Evolutionary conservation across 1,140 invertebrate species (phyloP), one percentile per base, ranked within the genome.

Genomic region (Bradynema listronoti): DNA sequence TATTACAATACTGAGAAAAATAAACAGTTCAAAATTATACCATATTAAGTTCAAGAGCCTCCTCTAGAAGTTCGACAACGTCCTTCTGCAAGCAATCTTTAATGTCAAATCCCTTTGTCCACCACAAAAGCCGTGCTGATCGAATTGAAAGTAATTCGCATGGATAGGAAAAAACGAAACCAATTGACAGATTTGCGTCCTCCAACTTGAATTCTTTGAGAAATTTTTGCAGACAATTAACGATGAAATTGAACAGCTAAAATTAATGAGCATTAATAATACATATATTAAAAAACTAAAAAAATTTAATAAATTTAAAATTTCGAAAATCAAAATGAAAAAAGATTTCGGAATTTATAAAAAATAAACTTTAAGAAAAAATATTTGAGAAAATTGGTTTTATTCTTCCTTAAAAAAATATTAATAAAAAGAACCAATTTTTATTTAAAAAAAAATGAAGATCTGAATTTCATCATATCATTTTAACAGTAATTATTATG

Each of bases 101-200:
- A 42, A 77, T 78, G 51, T 78, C 68, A 60, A 77, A 77, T 1
- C 74, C 74, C 47, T 77, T 77, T 1, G 74, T 77, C 74, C 74
- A 77, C 76, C 76, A 77, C 2, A 77, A 59, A 29, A 77, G 58
- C 36, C 76, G 70, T 24, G 74, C 74, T 11, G 71, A 75, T 6
- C 76, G 70, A 41, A 77, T 77, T 6, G 76, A 78, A 0, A 72
- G 50, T 27, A 77, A 54, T 49, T 77, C 73, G 41, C 74, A 77
- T 11, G 74, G 74, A 45, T 78, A 77, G 0, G 76, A 78, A 53
- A 77, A 77, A 0, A 77, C 74, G 59, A 77, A 77, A 33, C 74
- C 74, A 58, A 77, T 77, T 0, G 77, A 72, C 22, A 77, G 45
- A 55, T 78, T 77, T 9, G 73, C 67, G 3, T 75, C 71, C 16